Conservation (phyloP, 2,888 invertebrate species). For the Luperina testacea region DNA sequence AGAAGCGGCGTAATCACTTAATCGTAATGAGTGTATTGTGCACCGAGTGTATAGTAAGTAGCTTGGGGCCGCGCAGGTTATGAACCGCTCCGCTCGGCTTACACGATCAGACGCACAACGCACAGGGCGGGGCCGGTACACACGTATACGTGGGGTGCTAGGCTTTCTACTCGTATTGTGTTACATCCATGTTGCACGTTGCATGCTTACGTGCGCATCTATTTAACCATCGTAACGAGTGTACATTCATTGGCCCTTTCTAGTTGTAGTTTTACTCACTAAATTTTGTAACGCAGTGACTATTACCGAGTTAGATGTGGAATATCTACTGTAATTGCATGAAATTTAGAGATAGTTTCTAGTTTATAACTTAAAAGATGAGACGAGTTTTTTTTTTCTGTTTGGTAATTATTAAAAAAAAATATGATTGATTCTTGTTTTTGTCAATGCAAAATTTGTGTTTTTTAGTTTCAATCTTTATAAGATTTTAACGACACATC, state of each 20-base stretch:
- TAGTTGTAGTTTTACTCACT: conserved; percentile 74
- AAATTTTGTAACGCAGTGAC: conserved; percentile 67
- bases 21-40: conserved; percentile 59
- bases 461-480: conserved; percentile 36
- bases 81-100: conserved; percentile 52
- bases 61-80: conserved; percentile 52
- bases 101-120: conserved; percentile 53
- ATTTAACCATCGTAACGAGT: conserved; percentile 68
- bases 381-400: conserved; percentile 67
- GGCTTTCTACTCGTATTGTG: conserved; percentile 73
- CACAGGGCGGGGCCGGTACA: conserved; percentile 51
- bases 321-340: conserved; percentile 80
- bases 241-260: conserved; percentile 71
- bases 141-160: conserved; percentile 69
- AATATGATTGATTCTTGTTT: conserved; percentile 53
- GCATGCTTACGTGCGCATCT: conserved; percentile 76
- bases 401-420: conserved; percentile 52
- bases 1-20: conserved; percentile 67
- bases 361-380: conserved; percentile 77
- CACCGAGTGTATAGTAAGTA: conserved; percentile 55
- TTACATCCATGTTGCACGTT: conserved; percentile 70
- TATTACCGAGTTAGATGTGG: conserved; percentile 69
- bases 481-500: conserved; percentile 51
- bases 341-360: conserved; percentile 81
- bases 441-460: conserved; percentile 43